Percentiles rank a stretch among this genome's conserved stretches.
Conservation (phyloP, 2,888 invertebrate species). For the Hesperia comma region DNA sequence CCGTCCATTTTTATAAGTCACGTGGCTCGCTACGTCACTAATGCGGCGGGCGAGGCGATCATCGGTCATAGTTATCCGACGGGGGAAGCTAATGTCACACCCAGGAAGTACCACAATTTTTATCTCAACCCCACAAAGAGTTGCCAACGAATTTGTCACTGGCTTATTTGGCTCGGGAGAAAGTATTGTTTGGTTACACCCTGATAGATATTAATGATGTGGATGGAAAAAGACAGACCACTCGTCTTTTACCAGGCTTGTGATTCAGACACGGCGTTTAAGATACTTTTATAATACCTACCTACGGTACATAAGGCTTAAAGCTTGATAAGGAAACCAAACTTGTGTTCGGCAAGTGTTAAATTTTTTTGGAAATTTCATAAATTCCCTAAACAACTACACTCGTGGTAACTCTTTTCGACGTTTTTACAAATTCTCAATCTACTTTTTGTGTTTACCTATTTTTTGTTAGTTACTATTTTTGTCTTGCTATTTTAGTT, state of each 20-base stretch:
- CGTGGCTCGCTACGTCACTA: conserved; percentile 42
- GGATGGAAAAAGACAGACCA: conserved; percentile 40
- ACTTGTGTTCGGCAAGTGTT: no score
- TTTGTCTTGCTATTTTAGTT: no score
- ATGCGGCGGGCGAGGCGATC: conserved; percentile 65
- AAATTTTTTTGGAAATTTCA: no score
- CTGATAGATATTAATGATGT: conserved; percentile 71
- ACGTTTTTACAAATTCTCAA: no score
- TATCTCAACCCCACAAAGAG: conserved; percentile 77
- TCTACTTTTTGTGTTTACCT: no score
- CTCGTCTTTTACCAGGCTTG: conserved; percentile 44
- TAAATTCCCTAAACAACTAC: no score
- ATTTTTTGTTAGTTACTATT: no score
- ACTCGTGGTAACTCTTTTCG: no score
- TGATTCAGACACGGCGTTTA: no score
- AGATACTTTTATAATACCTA: no score
- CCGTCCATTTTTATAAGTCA: conserved; percentile 29
- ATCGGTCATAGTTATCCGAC: conserved; percentile 77
- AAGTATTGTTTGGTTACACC: conserved; percentile 58
- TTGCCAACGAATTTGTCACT: conserved; percentile 77
- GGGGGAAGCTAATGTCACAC: conserved; percentile 53
- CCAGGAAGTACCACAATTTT: conserved; percentile 74
- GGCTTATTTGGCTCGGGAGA: conserved; percentile 64
- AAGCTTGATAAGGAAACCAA: no score
- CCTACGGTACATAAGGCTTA: no score